phyloP scores from a whole-genome alignment of 2,113 vertebrate genomes.

The Callipepla squamata region DNA sequence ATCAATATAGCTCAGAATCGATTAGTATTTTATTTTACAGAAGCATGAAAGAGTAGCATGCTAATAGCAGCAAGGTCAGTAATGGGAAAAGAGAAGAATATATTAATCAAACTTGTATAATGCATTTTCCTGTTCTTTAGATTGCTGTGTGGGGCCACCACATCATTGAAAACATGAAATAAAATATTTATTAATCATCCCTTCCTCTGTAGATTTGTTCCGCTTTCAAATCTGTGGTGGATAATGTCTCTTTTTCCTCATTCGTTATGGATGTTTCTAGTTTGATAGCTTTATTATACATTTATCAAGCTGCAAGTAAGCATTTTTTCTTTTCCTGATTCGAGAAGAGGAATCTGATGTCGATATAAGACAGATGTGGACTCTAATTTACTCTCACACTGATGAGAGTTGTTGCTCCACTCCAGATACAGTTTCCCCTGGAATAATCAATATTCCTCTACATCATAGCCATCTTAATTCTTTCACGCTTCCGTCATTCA shows the following conservation, averaged over 20 bases:
- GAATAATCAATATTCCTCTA: slow-evolving; percentile 48
- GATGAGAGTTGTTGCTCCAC: slow-evolving; percentile 17
- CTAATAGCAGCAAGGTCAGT: slow-evolving; percentile 2
- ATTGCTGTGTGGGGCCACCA: neutral
- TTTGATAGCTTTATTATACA: slow-evolving; percentile 19
- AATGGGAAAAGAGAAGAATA: slow-evolving; percentile 44
- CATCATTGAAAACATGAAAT: neutral
- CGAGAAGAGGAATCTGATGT: slow-evolving; percentile 12
- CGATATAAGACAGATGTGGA: slow-evolving; percentile 28
- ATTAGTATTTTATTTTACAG: slow-evolving; percentile 70
- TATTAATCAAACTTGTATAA: slow-evolving; percentile 48
- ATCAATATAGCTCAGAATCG: slow-evolving; percentile 64
- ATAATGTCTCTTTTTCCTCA: neutral
- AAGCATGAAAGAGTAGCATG: slow-evolving; percentile 34
- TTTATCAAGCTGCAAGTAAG: slow-evolving; percentile 26
- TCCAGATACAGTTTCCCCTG: slow-evolving; percentile 50
- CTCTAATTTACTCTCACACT: slow-evolving; percentile 11
- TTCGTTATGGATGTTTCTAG: slow-evolving; percentile 17
- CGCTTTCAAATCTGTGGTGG: slow-evolving; percentile 12
- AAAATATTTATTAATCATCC: slow-evolving; percentile 54
- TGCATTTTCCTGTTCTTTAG: slow-evolving; percentile 51
- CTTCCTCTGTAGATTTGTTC: slow-evolving; percentile 6
- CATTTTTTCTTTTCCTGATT: neutral
- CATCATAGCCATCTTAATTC: slow-evolving; percentile 23
- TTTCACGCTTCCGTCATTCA: neutral